Base-by-base conservation (phyloP, 2,113 vertebrate species). In the Grantiella picta region DNA sequence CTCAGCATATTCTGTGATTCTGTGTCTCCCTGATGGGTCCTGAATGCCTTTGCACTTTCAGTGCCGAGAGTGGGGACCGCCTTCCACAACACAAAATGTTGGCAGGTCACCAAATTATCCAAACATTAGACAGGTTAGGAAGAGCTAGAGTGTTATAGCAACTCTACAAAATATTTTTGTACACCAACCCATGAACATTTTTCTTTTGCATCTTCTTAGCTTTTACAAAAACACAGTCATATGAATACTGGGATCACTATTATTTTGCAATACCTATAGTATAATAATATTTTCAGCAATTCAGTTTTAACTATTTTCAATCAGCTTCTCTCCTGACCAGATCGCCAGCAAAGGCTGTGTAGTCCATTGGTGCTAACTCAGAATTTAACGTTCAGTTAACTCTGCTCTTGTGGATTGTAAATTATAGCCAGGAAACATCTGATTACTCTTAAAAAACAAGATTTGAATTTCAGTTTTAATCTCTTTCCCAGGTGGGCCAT, bases 41-140 rank as follows among this genome's bases (percentile, higher is more conserved):
- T 0, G 0, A 88, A 49, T 45, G 42, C n/a, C 17, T 79, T 71
- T 70, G 15, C 4, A 25, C 4, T 28, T 73, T 63, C 4, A 3
- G 7, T 76, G 22, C 18, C 3, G 0, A 50, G 11, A 60, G 22
- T 1, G 1, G 9, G 12, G 12, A 66, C 4, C 35, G 5, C 3
- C 3, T 70, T 73, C 11, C 18, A 52, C 15, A 6, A 24, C 8
- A 63, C 20, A n/a, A 1, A 4, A 25, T 5, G 1, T 20, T 19
- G 3, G 11, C 20, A 63, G 7, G 15, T 79, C 1, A 2, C 14
- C 11, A 92, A 71, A 72, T 57, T 50, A 35, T 60, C 52, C 42
- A 64, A 38, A 73, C 1, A 23, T 33, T 1, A 11, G 29, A 8
- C 5, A 49, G 24, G 21, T 45, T 66, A 87, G 38, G 40, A 78